Evolutionary conservation across 1,140 invertebrate species (phyloP).

Genomic region (Drosophila aff.): DNA sequence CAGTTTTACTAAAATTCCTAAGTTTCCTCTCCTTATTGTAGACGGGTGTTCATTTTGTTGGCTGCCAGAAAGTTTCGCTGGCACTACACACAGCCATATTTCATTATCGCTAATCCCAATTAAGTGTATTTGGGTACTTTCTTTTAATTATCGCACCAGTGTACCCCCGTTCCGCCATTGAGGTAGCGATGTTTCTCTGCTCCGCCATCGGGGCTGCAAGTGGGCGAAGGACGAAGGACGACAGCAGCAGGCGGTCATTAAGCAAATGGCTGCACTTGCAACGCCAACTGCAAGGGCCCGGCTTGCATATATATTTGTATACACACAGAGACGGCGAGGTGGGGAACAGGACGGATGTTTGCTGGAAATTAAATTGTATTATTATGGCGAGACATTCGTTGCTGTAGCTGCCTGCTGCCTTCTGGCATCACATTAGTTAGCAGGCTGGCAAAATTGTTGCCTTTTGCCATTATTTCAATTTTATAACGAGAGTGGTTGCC

Average conservation of each 20-base stretch:
- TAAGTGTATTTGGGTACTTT: slow-evolving; percentile 58
- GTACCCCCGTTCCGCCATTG: slow-evolving; percentile 46
- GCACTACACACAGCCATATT: slow-evolving; percentile 16
- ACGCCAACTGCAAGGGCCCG: slow-evolving; percentile 52
- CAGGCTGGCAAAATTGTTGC: slow-evolving; percentile 63
- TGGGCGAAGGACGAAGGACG: slow-evolving; percentile 29
- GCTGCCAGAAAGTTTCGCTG: slow-evolving; percentile 23
- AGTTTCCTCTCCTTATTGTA: neutral
- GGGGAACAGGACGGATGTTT: slow-evolving; percentile 66
- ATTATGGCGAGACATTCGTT: slow-evolving; percentile 82
- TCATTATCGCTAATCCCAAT: slow-evolving; percentile 48
- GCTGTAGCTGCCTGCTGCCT: slow-evolving; percentile 54
- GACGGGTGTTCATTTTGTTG: neutral
- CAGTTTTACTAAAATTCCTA: neutral
- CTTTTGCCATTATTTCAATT: slow-evolving; percentile 67
- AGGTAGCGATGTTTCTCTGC: slow-evolving; percentile 64
- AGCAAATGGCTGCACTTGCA: slow-evolving; percentile 81
- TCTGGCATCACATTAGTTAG: slow-evolving; percentile 75
- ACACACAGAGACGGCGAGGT: slow-evolving; percentile 10
- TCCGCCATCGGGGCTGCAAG: slow-evolving; percentile 15
- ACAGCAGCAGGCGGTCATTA: slow-evolving; percentile 77
- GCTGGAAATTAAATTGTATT: slow-evolving; percentile 84
- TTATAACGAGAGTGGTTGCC: slow-evolving; percentile 53
- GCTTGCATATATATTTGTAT: slow-evolving; percentile 28
- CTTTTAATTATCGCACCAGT: slow-evolving; percentile 62